Evolutionary conservation across 2,888 invertebrate species (phyloP).

Genomic region (Epinotia demarniana): DNA sequence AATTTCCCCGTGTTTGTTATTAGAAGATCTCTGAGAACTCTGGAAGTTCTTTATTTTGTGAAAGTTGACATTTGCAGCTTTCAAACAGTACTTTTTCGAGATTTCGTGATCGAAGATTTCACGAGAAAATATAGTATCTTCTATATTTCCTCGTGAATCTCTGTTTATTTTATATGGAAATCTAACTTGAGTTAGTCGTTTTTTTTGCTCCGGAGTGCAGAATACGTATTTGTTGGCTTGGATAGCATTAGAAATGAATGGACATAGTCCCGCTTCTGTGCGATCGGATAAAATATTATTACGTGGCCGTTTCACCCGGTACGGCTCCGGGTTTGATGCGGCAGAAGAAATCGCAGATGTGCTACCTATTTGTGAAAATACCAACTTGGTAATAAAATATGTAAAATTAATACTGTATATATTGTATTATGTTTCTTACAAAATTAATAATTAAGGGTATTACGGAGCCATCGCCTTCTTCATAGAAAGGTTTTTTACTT

Average conservation of each 20-base stretch:
- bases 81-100: too few relatives aligned
- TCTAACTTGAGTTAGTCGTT: too few relatives aligned
- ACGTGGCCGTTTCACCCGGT: conserved; percentile 48
- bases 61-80: too few relatives aligned
- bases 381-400: conserved; percentile 1
- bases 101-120: too few relatives aligned
- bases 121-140: too few relatives aligned
- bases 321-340: conserved; percentile 41
- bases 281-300: conserved; percentile 44
- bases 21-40: too few relatives aligned
- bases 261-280: conserved; percentile 29
- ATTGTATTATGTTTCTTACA: neutral
- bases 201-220: neutral
- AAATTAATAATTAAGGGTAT: neutral
- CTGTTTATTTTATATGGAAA: too few relatives aligned
- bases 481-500: neutral
- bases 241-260: conserved; percentile 11
- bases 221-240: conserved; percentile 14
- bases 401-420: neutral
- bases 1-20: too few relatives aligned
- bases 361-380: conserved; percentile 14
- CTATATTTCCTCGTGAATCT: too few relatives aligned
- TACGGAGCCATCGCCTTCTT: neutral
- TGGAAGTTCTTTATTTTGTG: too few relatives aligned
- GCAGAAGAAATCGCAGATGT: conserved; percentile 33